phyloP scores from a whole-genome alignment of 2,888 invertebrate species.

The Ennomos erosarius region DNA sequence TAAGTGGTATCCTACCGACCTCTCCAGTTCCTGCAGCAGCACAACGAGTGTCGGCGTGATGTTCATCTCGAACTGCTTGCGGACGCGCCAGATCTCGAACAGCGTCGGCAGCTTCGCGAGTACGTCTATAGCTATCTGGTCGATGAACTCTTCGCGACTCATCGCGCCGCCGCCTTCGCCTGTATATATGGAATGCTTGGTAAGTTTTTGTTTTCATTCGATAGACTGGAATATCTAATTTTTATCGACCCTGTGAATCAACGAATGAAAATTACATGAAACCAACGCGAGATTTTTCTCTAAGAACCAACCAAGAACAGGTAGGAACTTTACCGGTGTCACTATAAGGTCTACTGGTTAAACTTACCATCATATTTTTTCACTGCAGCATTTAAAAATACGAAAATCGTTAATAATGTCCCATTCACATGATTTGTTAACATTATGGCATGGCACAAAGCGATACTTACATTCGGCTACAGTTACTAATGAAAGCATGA shows the following conservation, averaged over 20 bases:
- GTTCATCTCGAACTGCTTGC: conserved; percentile 91
- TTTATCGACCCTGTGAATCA: too few relatives aligned
- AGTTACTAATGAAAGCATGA: conserved; percentile 56
- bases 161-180: conserved; percentile 89
- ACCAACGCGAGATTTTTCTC: too few relatives aligned
- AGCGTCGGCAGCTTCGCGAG: conserved; percentile 89
- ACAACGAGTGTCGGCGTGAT: conserved; percentile 95
- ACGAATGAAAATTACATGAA: too few relatives aligned
- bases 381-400: too few relatives aligned
- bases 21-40: conserved; percentile 94
- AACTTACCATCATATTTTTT: too few relatives aligned
- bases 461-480: conserved; percentile 54
- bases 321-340: too few relatives aligned
- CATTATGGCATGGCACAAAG: too few relatives aligned
- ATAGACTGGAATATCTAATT: too few relatives aligned
- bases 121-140: conserved; percentile 91
- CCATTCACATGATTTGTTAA: too few relatives aligned
- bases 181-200: conserved; percentile 49
- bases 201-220: background rate
- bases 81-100: conserved; percentile 92
- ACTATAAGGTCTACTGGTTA: too few relatives aligned
- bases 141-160: conserved; percentile 95
- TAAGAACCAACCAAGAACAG: too few relatives aligned
- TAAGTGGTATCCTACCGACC: conserved; percentile 61
- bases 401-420: too few relatives aligned